Conservation (phyloP, 64 coral and sea anemone genomes). For the Stichodactyla mertensii region DNA sequence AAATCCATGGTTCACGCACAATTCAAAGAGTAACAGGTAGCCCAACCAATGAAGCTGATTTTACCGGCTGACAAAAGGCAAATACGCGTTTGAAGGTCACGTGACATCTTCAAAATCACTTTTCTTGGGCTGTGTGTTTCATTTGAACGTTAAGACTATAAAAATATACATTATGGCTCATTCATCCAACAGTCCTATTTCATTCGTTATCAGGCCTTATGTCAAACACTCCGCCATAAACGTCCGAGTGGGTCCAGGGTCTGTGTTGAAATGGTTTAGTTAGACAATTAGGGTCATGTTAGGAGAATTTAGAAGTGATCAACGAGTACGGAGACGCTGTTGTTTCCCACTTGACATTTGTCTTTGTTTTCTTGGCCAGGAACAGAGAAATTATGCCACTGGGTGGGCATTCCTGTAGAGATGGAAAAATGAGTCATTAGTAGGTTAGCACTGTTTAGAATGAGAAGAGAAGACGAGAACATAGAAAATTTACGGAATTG, state of each 20-base stretch:
- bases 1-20: background rate
- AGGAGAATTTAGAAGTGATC: conserved; percentile 47
- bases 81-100: background rate
- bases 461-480: background rate
- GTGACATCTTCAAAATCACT: background rate
- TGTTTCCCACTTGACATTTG: conserved; percentile 53
- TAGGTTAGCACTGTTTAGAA: too few species aligned
- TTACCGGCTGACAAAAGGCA: background rate
- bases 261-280: background rate
- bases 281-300: background rate
- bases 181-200: background rate
- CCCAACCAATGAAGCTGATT: background rate
- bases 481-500: too few species aligned
- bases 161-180: conserved; percentile 17
- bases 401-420: conserved; percentile 41
- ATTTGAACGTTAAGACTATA: background rate
- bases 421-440: background rate
- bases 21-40: background rate
- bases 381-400: conserved; percentile 50
- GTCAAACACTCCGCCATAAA: background rate
- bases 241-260: background rate
- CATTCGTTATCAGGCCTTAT: background rate
- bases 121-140: background rate
- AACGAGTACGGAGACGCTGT: conserved; percentile 59
- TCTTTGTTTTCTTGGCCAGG: conserved; percentile 35